phyloP scores from a whole-genome alignment of 1,140 invertebrate genomes.

The Teleopsis dalmanni region DNA sequence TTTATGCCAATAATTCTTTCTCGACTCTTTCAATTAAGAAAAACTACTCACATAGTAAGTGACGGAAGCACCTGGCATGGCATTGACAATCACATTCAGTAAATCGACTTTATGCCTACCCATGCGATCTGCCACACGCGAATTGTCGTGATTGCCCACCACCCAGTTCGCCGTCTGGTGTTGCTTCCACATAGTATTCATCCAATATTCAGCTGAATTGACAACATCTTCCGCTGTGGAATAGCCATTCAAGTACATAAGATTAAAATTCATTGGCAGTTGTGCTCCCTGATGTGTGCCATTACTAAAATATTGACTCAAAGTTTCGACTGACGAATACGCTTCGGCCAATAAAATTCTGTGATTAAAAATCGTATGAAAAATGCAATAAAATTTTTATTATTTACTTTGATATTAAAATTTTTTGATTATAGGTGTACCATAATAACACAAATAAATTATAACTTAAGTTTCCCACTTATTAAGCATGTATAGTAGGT shows the following conservation, averaged over 20 bases:
- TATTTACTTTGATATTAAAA: background rate
- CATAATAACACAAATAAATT: background rate
- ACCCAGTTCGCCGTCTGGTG: slow-evolving; percentile 49
- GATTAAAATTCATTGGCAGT: slow-evolving; percentile 56
- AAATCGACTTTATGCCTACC: slow-evolving; percentile 53
- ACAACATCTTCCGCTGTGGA: slow-evolving; percentile 44
- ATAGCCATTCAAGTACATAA: slow-evolving; percentile 39
- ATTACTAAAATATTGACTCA: slow-evolving; percentile 52
- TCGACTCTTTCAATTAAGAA: background rate
- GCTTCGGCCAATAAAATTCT: slow-evolving; percentile 68
- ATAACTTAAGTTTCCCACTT: background rate
- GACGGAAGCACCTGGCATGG: slow-evolving; percentile 64
- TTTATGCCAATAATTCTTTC: no score
- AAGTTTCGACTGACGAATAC: slow-evolving; percentile 45
- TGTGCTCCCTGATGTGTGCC: slow-evolving; percentile 46
- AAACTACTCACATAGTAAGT: slow-evolving; percentile 64
- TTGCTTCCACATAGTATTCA: slow-evolving; percentile 45
- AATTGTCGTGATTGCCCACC: slow-evolving; percentile 56
- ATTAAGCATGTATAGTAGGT: background rate
- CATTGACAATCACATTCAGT: slow-evolving; percentile 57
- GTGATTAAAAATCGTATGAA: no score
- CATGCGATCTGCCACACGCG: slow-evolving; percentile 52
- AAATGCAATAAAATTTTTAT: background rate
- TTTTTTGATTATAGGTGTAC: background rate
- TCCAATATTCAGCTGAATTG: slow-evolving; percentile 44